These are phyloP conservation scores for Acridotheres tristis DNA, from an alignment of 2,797 vertebrate genomes.

Conservation along the genomic window DNA sequence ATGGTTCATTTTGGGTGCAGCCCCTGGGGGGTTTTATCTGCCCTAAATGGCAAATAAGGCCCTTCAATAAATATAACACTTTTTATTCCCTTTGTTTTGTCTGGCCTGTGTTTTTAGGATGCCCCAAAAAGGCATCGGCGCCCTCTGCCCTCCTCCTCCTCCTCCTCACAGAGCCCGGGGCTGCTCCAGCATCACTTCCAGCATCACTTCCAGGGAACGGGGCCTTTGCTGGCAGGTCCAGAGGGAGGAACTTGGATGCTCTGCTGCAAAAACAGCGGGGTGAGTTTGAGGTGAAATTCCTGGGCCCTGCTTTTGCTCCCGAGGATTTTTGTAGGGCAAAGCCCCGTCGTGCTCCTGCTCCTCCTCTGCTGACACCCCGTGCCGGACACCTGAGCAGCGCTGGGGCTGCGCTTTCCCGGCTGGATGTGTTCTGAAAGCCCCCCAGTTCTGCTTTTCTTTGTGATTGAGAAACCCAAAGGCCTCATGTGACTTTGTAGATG, in stretches of 20 bases:
- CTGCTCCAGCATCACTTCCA: neutral
- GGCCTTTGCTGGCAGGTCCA: neutral
- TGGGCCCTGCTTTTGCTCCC: neutral
- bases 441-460: neutral
- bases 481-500: slow-evolving; percentile 66
- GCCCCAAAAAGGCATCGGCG: neutral
- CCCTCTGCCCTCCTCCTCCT: neutral
- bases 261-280: neutral
- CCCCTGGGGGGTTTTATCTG: too few species aligned
- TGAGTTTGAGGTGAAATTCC: slow-evolving; percentile 23
- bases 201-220: neutral
- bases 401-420: neutral
- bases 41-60: neutral
- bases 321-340: neutral
- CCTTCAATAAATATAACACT: neutral
- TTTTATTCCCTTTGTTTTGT: neutral
- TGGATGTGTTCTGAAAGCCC: neutral
- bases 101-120: neutral
- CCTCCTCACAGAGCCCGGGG: neutral
- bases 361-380: neutral
- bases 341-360: neutral
- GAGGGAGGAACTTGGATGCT: neutral
- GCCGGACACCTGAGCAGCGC: accelerated
- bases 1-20: too few species aligned
- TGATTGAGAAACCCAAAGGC: slow-evolving; percentile 23